These are phyloP conservation scores for Bungarus multicinctus DNA, from an alignment of 2,113 vertebrate genomes.

Conservation along the genomic window DNA sequence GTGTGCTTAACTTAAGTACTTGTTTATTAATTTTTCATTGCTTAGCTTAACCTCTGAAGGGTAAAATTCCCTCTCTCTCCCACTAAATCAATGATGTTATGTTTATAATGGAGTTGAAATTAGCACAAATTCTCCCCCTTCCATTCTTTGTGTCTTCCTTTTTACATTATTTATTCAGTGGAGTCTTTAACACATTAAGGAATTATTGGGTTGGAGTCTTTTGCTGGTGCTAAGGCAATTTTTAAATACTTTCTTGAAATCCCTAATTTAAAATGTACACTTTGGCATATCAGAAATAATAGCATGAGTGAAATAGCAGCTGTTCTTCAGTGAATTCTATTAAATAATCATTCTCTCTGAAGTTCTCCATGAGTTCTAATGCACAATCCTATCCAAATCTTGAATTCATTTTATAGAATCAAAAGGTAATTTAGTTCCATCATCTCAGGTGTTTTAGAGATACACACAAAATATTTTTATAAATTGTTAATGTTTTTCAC, in stretches of 20 bases:
- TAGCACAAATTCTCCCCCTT: slow-evolving; percentile 38
- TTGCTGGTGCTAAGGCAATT: neutral
- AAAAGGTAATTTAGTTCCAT: neutral
- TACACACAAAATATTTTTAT: neutral
- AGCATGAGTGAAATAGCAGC: neutral
- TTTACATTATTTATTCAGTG: slow-evolving; percentile 38
- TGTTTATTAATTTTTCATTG: slow-evolving; percentile 34
- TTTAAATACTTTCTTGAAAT: neutral
- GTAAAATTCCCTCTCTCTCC: neutral
- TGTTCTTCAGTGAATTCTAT: neutral
- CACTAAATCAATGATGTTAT: slow-evolving; percentile 29
- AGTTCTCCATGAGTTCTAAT: neutral
- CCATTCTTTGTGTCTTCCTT: neutral
- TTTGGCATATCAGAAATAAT: slow-evolving; percentile 10
- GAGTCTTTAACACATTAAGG: slow-evolving; percentile 52
- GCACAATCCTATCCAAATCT: neutral
- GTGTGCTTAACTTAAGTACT: slow-evolving; percentile 29
- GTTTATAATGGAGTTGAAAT: slow-evolving; percentile 46
- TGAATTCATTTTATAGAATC: neutral
- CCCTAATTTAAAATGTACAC: neutral
- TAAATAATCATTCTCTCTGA: neutral
- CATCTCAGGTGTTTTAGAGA: neutral
- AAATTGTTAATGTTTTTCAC: neutral
- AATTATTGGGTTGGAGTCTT: slow-evolving; percentile 11
- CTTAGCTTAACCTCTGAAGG: slow-evolving; percentile 16